Conservation (phyloP, 2,888 invertebrate genomes). For the Tenthredo distinguenda region DNA sequence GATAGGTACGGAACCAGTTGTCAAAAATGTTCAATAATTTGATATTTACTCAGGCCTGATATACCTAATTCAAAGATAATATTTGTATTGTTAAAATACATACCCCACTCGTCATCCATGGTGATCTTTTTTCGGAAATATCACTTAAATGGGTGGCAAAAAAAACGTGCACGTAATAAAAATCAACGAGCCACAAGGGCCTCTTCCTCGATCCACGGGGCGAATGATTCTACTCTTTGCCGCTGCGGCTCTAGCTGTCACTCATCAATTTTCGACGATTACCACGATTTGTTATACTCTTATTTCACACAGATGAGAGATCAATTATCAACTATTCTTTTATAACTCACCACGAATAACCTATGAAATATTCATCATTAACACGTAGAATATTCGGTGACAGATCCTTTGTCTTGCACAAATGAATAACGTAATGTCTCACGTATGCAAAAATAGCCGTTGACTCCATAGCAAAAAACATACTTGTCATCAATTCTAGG, state of each 20-base stretch:
- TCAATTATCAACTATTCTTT: not conserved
- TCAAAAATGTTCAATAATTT: constrained; percentile 48
- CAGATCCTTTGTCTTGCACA: not conserved
- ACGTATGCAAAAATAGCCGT: constrained; percentile 33
- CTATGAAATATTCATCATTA: not conserved
- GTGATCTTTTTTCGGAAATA: constrained; percentile 49
- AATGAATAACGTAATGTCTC: not conserved
- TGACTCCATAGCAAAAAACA: constrained; percentile 28
- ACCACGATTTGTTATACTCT: not conserved
- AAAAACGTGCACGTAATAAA: constrained; percentile 49
- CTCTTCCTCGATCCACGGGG: constrained; percentile 33
- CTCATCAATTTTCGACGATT: not conserved
- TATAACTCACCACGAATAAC: not conserved
- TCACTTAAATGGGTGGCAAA: constrained; percentile 20
- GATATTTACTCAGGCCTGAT: not conserved
- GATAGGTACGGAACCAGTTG: constrained; percentile 43
- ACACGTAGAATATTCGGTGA: not conserved
- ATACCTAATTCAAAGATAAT: constrained; percentile 27
- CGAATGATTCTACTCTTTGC: constrained; percentile 30
- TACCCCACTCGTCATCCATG: constrained; percentile 88
- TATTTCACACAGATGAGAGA: not conserved
- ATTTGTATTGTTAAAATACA: constrained; percentile 68
- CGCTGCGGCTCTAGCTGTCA: constrained; percentile 40
- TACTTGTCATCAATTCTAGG: constrained; percentile 35
- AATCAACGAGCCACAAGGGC: constrained; percentile 43